A percentile compares a stretch with the other conserved stretches of the same genome.
Evolutionary conservation across 2,113 vertebrate species (phyloP).

Genomic region (Prionailurus viverrinus): DNA sequence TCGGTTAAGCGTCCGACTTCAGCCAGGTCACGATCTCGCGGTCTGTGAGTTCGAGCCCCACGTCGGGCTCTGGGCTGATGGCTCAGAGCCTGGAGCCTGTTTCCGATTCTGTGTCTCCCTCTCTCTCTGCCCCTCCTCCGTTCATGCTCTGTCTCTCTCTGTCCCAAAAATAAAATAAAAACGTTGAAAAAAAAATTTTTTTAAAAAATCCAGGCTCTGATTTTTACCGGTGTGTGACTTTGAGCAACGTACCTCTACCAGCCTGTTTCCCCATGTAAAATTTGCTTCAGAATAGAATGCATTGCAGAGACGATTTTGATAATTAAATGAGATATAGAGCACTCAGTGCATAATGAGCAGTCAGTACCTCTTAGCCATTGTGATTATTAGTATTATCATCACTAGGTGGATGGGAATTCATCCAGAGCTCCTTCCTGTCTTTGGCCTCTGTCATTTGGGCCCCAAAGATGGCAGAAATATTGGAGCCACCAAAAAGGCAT

Average conservation of each 20-base stretch:
- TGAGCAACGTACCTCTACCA: background rate
- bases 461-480: background rate
- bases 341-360: background rate
- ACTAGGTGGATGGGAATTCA: background rate
- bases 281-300: background rate
- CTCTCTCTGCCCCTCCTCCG: too few species aligned
- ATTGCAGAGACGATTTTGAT: background rate
- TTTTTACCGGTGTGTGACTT: background rate
- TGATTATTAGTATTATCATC: background rate
- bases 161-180: too few species aligned
- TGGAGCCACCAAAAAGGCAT: background rate
- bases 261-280: background rate
- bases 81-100: too few species aligned
- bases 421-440: background rate
- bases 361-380: background rate
- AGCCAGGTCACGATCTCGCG: too few species aligned
- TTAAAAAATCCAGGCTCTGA: background rate
- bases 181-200: too few species aligned
- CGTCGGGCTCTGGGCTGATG: too few species aligned
- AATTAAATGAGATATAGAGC: constrained; percentile 4
- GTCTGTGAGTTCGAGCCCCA: too few species aligned
- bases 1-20: too few species aligned
- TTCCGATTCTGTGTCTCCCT: too few species aligned
- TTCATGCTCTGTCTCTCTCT: too few species aligned
- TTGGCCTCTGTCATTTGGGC: background rate